Evolutionary conservation across 2,113 vertebrate genomes (phyloP).

Genomic region (Cathartes aura): DNA sequence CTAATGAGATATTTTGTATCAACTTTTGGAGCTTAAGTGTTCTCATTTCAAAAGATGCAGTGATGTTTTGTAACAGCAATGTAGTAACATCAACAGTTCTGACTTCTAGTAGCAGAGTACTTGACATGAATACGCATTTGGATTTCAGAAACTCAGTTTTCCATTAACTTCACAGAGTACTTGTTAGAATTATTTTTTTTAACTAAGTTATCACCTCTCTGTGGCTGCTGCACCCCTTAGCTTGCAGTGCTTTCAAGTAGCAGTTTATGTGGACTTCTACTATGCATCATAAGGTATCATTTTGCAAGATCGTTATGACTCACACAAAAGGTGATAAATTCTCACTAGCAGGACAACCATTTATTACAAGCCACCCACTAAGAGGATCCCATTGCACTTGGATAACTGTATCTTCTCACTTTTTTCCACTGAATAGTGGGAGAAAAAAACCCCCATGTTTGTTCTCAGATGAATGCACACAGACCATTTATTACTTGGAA

Average conservation of each 20-base stretch:
- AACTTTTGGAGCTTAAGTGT: not conserved
- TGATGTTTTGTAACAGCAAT: accelerated
- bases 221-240: not conserved
- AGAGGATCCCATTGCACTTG: not conserved
- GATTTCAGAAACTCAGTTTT: not conserved
- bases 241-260: not conserved
- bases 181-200: not conserved
- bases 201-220: not conserved
- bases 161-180: not conserved
- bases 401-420: not conserved
- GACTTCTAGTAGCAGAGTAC: not conserved
- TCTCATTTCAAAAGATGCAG: not conserved
- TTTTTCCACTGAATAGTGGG: not conserved
- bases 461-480: not conserved
- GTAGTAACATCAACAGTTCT: not conserved
- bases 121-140: accelerated
- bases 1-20: not conserved
- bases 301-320: not conserved
- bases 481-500: not conserved
- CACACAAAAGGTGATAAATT: not conserved
- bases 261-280: not conserved
- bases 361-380: not conserved
- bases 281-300: not conserved
- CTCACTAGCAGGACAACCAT: not conserved
- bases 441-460: accelerated